Evolutionary conservation across 2,888 invertebrate species (phyloP).

Genomic region (Andrena chrysosceles): DNA sequence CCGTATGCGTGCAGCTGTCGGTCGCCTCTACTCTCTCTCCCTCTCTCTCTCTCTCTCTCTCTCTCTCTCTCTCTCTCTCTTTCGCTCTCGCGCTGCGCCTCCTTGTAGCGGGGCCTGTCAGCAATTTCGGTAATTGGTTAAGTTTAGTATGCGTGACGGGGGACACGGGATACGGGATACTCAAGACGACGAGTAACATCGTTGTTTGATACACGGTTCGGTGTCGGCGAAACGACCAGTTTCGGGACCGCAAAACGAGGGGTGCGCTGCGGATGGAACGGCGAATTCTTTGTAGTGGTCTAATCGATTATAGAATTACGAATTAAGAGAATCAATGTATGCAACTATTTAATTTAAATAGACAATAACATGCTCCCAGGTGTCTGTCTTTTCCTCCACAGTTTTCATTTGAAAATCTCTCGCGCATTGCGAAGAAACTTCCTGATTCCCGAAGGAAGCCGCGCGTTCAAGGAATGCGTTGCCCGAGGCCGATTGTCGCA

Average conservation of each 20-base stretch:
- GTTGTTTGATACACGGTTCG: not conserved
- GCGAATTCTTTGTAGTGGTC: no score
- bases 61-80: no score
- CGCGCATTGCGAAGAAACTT: slow-evolving; percentile 43
- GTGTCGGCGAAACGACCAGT: not conserved
- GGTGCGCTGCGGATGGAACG: no score
- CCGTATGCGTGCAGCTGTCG: slow-evolving; percentile 68
- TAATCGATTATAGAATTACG: no score
- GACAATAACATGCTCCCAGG: no score
- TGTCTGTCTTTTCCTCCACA: no score
- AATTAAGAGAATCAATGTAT: no score
- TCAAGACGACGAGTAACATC: not conserved
- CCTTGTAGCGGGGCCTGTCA: slow-evolving; percentile 22
- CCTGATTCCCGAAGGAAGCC: slow-evolving; percentile 67
- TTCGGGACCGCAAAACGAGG: no score
- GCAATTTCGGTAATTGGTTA: slow-evolving; percentile 54
- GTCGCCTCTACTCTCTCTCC: not conserved
- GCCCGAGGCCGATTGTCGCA: slow-evolving; percentile 21
- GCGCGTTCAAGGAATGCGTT: slow-evolving; percentile 30
- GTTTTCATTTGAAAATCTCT: no score
- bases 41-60: no score
- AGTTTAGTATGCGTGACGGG: slow-evolving; percentile 30
- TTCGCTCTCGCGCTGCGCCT: not conserved
- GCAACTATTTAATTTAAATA: no score
- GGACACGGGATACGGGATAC: slow-evolving; percentile 12